A percentile compares a stretch with the other conserved stretches of the same genome.
Conservation (phyloP, 2,797 vertebrate species). For the Sebastes dallii region DNA sequence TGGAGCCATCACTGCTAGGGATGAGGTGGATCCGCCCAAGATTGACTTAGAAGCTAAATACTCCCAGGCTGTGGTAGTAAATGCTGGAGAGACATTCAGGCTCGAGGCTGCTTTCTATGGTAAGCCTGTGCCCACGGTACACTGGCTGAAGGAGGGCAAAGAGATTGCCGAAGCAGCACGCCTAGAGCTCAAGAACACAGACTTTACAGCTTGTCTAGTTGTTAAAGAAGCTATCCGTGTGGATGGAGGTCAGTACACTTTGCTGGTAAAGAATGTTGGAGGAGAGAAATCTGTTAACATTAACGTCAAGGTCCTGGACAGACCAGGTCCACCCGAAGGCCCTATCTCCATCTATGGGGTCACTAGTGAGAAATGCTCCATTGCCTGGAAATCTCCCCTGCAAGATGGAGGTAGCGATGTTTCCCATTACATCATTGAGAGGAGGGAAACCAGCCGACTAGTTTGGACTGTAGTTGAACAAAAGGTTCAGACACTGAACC, state of each 20-base stretch:
- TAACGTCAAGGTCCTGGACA: conserved; percentile 95
- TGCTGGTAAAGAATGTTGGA: conserved; percentile 94
- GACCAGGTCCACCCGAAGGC: conserved; percentile 95
- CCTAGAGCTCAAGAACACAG: conserved; percentile 92
- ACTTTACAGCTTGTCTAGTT: conserved; percentile 89
- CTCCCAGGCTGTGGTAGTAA: conserved; percentile 88
- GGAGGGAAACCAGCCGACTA: conserved; percentile 96
- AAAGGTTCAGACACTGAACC: conserved; percentile 91
- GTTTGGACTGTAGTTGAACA: conserved; percentile 96
- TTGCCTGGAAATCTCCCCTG: conserved; percentile 93
- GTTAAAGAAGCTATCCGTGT: conserved; percentile 93
- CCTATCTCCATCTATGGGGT: conserved; percentile 91
- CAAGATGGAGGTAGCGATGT: conserved; percentile 97
- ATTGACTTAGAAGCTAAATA: conserved; percentile 95
- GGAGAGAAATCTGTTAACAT: conserved; percentile 92
- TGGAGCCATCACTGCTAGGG: conserved; percentile 93
- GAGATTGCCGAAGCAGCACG: conserved; percentile 90
- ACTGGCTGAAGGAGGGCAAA: conserved; percentile 90
- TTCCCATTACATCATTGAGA: conserved; percentile 95
- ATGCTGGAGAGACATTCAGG: conserved; percentile 93
- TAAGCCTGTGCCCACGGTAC: conserved; percentile 91
- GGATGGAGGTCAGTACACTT: conserved; percentile 94
- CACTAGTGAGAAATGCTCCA: conserved; percentile 92
- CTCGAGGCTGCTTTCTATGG: conserved; percentile 90
- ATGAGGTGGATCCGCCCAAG: conserved; percentile 95